Conservation (phyloP, 2,888 invertebrate genomes). For the Agrotis clavis region DNA sequence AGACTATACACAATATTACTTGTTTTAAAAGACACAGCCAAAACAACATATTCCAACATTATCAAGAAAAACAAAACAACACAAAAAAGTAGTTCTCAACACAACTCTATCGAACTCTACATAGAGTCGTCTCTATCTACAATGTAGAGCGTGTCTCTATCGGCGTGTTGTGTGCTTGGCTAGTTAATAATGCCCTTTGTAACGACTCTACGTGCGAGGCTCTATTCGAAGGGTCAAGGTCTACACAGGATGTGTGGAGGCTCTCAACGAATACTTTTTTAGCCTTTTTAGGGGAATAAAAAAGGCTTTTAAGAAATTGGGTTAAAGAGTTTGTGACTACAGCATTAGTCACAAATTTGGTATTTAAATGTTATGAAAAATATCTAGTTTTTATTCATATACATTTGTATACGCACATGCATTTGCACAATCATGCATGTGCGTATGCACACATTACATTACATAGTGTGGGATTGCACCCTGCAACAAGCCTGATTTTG, state of each 20-base stretch:
- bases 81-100: conserved; percentile 1
- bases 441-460: too few species aligned
- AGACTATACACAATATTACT: too few species aligned
- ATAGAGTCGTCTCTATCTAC: conserved; percentile 21
- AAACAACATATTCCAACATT: too few species aligned
- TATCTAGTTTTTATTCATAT: too few species aligned
- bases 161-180: conserved; percentile 56
- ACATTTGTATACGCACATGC: too few species aligned
- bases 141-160: conserved; percentile 36
- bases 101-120: conserved; percentile 18
- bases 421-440: too few species aligned
- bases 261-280: conserved; percentile 46
- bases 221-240: conserved; percentile 65
- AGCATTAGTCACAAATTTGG: too few species aligned
- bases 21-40: too few species aligned
- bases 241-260: conserved; percentile 57
- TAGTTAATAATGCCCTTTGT: conserved; percentile 71
- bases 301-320: conserved; percentile 19
- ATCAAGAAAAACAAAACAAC: background rate
- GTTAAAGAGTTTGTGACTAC: background rate
- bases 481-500: too few species aligned
- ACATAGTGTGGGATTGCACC: too few species aligned
- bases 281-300: conserved; percentile 6
- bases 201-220: conserved; percentile 61
- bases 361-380: too few species aligned